Percentiles rank a stretch among this genome's conserved stretches.
Evolutionary conservation across 1,140 invertebrate species (phyloP).

Genomic region (Magallana gigas): DNA sequence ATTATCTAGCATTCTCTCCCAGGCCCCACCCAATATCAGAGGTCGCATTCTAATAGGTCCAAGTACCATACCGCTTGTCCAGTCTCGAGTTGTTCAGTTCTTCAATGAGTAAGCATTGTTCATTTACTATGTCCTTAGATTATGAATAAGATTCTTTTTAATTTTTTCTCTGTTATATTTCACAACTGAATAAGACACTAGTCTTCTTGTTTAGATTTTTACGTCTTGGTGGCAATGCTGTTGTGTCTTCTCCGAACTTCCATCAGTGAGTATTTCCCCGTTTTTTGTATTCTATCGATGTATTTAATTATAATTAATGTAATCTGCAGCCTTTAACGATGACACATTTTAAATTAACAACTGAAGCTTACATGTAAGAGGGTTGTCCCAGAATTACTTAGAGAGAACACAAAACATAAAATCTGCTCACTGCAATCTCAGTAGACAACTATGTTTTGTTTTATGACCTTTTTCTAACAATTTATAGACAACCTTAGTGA

Average conservation of each 20-base stretch:
- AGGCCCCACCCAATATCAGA: background rate
- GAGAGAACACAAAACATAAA: no score
- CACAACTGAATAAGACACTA: background rate
- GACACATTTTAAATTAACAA: no score
- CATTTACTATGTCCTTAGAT: background rate
- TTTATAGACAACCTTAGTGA: no score
- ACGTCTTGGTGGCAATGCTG: background rate
- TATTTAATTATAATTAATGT: no score
- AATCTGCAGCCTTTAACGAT: no score
- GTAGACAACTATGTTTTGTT: no score
- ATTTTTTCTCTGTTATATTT: background rate
- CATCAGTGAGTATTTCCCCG: slow-evolving; percentile 40
- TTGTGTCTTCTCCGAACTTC: background rate
- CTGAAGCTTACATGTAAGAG: no score
- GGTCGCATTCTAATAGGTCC: background rate
- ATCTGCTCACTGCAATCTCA: no score
- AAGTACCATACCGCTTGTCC: slow-evolving; percentile 2
- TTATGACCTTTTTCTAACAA: no score
- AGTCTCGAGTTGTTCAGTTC: background rate
- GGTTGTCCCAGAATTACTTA: no score
- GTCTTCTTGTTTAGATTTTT: slow-evolving; percentile 1
- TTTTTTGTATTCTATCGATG: background rate
- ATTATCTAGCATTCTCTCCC: background rate
- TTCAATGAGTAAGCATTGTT: background rate
- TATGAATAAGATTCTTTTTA: background rate